phyloP scores from a whole-genome alignment of 1,140 invertebrate genomes.

The Drosophila arizonae region DNA sequence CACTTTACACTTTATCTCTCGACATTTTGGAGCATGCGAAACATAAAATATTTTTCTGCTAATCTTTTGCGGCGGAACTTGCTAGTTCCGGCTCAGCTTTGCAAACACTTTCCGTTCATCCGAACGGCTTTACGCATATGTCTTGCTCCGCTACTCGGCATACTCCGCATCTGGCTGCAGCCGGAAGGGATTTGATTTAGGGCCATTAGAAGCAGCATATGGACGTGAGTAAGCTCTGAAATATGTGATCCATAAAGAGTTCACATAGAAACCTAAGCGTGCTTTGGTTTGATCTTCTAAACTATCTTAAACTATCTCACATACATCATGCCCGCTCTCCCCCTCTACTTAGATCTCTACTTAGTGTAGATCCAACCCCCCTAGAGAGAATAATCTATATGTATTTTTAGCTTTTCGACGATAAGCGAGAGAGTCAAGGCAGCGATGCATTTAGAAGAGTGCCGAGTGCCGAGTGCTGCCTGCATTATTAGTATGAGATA shows the following conservation, averaged over 20 bases:
- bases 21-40: conserved; percentile 53
- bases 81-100: conserved; percentile 67
- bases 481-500: conserved; percentile 51
- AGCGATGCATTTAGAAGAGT: conserved; percentile 46
- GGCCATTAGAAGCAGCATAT: not conserved
- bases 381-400: conserved; percentile 14
- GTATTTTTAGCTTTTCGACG: conserved; percentile 48
- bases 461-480: conserved; percentile 57
- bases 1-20: conserved; percentile 45
- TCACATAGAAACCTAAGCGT: not conserved
- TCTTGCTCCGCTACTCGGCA: conserved; percentile 48
- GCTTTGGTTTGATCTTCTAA: not conserved
- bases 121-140: conserved; percentile 51
- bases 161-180: conserved; percentile 26
- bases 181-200: conserved; percentile 25
- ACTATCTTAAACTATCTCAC: not conserved
- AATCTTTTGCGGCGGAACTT: conserved; percentile 69
- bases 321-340: not conserved
- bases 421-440: conserved; percentile 45
- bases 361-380: conserved; percentile 8
- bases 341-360: not conserved
- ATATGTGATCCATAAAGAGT: not conserved
- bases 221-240: not conserved
- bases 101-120: conserved; percentile 62
- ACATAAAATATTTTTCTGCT: conserved; percentile 68